A percentile compares a stretch with the other conserved stretches of the same genome.
phyloP scores from a whole-genome alignment of 2,113 vertebrate species.

The Maylandia zebra region DNA sequence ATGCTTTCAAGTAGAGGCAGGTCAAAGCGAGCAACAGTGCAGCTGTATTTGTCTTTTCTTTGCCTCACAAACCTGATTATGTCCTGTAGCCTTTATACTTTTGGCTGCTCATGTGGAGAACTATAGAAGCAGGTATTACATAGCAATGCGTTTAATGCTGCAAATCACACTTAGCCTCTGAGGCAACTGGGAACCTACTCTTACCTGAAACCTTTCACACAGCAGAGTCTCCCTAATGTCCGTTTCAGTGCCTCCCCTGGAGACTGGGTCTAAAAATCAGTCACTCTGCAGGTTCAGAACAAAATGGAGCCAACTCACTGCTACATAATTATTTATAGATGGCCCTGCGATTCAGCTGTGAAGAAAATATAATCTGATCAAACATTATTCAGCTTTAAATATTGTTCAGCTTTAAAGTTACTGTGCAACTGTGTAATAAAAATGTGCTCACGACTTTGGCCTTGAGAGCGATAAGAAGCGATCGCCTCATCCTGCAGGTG shows the following conservation, averaged over 20 bases:
- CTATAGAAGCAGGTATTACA: background rate
- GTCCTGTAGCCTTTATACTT: background rate
- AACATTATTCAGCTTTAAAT: too few species aligned
- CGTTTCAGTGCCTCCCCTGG: background rate
- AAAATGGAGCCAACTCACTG: constrained; percentile 15
- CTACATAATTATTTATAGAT: constrained; percentile 37
- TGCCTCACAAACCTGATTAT: background rate
- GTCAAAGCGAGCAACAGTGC: background rate
- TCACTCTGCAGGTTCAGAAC: constrained; percentile 5
- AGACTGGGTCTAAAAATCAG: constrained; percentile 15
- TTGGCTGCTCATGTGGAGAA: background rate
- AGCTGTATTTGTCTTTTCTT: background rate
- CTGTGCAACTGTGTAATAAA: too few species aligned
- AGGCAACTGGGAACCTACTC: background rate
- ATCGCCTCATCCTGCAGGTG: too few species aligned
- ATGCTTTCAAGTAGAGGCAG: background rate
- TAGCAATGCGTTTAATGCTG: background rate
- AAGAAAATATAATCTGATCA: too few species aligned
- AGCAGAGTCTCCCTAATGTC: background rate
- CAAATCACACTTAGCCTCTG: background rate
- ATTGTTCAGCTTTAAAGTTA: too few species aligned
- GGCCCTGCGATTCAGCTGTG: background rate
- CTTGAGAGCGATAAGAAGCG: too few species aligned
- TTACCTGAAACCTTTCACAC: background rate
- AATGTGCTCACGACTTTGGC: too few species aligned